These are phyloP conservation scores for Pangasius larnaudii DNA, from an alignment of 2,797 vertebrate species.

Conservation along the genomic window DNA sequence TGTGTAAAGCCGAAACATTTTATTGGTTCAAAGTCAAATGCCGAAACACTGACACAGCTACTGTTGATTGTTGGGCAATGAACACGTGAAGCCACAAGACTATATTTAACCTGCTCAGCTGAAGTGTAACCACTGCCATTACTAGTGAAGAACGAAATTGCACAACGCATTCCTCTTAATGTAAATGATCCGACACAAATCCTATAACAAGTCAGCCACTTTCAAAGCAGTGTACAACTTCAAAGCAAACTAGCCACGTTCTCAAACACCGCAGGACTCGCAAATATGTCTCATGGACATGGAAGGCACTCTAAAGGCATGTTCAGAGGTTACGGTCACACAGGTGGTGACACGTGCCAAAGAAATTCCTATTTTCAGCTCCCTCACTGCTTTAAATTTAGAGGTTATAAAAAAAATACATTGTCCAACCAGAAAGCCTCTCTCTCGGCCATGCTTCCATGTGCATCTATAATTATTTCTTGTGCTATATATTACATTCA, in stretches of 20 bases:
- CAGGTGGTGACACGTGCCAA: background rate
- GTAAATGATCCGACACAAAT: background rate
- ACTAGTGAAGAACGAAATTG: background rate
- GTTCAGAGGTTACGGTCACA: background rate
- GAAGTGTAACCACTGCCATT: background rate
- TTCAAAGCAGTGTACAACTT: background rate
- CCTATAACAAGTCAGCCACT: too few relatives aligned
- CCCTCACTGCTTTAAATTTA: background rate
- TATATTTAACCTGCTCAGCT: slow-evolving; percentile 35
- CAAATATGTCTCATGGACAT: background rate
- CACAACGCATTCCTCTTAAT: background rate
- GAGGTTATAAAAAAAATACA: too few relatives aligned
- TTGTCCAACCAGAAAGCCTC: background rate
- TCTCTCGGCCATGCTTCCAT: too few relatives aligned
- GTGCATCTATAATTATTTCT: background rate
- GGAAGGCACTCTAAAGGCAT: background rate
- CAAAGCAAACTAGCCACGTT: background rate
- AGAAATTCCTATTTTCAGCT: background rate
- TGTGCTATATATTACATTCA: background rate
- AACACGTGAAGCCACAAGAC: background rate
- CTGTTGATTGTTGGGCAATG: background rate
- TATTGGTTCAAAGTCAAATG: background rate
- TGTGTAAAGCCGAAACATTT: background rate
- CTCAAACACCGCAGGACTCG: background rate
- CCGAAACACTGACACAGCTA: background rate